These are phyloP conservation scores for Platycercus adscitus DNA, from an alignment of 2,113 vertebrate species.

Conservation along the genomic window DNA sequence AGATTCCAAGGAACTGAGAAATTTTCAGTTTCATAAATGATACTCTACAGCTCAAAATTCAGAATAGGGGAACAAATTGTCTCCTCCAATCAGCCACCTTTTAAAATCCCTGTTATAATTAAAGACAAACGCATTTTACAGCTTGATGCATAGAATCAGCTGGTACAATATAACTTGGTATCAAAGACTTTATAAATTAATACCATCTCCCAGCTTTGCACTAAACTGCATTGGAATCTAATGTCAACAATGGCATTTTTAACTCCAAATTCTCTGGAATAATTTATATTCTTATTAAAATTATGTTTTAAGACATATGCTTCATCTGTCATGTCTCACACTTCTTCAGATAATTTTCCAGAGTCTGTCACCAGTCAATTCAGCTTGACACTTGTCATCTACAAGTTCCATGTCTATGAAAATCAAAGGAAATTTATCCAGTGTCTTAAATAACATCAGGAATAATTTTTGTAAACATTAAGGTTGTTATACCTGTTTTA, in stretches of 20 bases:
- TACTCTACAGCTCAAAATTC: not conserved
- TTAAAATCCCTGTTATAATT: not conserved
- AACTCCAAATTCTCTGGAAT: not conserved
- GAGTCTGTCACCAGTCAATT: not conserved
- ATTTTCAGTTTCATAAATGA: not conserved
- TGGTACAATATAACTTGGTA: not conserved
- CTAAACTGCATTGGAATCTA: not conserved
- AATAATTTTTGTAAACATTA: not conserved
- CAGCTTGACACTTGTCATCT: not conserved
- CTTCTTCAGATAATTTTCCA: constrained; percentile 1
- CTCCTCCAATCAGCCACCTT: not conserved
- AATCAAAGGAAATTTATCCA: not conserved
- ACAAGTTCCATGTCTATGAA: not conserved
- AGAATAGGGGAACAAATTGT: not conserved
- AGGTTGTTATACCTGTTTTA: not conserved
- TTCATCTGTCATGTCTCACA: not conserved
- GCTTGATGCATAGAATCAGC: not conserved
- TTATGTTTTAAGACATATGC: not conserved
- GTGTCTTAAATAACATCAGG: not conserved
- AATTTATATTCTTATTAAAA: not conserved
- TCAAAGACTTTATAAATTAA: not conserved
- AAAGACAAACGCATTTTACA: not conserved
- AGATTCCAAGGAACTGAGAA: not conserved
- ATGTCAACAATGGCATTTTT: not conserved
- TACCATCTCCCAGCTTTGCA: not conserved